phyloP scores from a whole-genome alignment of 2,113 vertebrate species.

The Theristicus caerulescens region DNA sequence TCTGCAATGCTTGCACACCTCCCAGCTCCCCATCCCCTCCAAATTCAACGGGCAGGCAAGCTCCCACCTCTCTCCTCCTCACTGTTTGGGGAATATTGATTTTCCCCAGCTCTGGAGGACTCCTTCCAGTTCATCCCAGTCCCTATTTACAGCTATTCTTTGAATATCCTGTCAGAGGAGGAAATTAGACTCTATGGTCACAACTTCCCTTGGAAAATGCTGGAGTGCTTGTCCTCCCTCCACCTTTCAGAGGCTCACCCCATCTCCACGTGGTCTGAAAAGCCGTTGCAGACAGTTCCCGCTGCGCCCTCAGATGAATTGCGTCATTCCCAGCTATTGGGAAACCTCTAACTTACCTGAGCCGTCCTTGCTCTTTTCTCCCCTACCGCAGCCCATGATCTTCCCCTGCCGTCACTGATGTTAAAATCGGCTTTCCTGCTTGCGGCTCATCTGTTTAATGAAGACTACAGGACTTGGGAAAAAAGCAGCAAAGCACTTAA shows the following conservation, averaged over 20 bases:
- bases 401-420: background rate
- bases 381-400: background rate
- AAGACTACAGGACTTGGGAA: background rate
- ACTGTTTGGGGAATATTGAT: background rate
- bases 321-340: background rate
- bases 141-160: background rate
- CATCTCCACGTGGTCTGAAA: background rate
- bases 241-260: background rate
- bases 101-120: background rate
- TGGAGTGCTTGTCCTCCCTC: background rate
- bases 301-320: background rate
- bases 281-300: background rate
- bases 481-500: background rate
- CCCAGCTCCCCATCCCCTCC: background rate
- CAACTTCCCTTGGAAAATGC: rapidly evolving
- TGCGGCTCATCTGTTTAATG: background rate
- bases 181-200: background rate
- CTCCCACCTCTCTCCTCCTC: background rate
- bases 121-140: background rate
- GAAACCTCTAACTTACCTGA: background rate
- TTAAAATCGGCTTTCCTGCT: background rate
- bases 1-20: background rate
- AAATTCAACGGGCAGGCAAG: background rate
- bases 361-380: background rate
- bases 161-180: background rate